Evolutionary conservation across 2,113 vertebrate species (phyloP).

Genomic region (Perca fluviatilis): DNA sequence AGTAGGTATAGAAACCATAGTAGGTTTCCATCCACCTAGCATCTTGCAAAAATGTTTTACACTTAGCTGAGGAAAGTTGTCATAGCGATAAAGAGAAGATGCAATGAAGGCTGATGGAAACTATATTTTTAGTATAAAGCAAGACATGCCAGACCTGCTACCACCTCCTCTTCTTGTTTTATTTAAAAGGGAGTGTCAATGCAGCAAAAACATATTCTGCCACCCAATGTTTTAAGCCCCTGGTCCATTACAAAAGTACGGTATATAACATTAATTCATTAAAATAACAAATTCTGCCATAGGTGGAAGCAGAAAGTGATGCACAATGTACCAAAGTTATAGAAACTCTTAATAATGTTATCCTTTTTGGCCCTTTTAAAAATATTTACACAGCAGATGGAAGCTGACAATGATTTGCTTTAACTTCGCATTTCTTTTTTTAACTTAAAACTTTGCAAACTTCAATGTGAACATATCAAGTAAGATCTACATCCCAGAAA

Average conservation of each 20-base stretch:
- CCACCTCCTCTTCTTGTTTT: not conserved
- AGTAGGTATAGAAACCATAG: not conserved
- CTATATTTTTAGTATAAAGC: not conserved
- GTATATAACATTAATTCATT: not conserved
- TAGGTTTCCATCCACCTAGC: not conserved
- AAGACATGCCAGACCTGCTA: not conserved
- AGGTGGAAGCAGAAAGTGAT: not conserved
- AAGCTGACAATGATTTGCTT: not conserved
- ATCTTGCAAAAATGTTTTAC: not conserved
- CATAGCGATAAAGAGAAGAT: not conserved
- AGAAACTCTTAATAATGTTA: not conserved
- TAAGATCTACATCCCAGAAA: not conserved
- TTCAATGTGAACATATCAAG: not conserved
- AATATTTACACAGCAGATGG: not conserved
- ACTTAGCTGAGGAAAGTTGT: not conserved
- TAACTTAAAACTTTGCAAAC: not conserved
- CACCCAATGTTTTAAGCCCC: not conserved
- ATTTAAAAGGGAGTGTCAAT: slow-evolving; percentile 2
- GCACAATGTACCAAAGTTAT: not conserved
- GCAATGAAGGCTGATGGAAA: slow-evolving; percentile 5
- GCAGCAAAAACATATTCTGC: not conserved
- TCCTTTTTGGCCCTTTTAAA: not conserved
- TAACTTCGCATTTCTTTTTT: not conserved
- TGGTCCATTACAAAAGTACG: not conserved
- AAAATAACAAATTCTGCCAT: not conserved